Base-by-base conservation (phyloP, 1,140 invertebrate species). In the Drosophila pandora region DNA sequence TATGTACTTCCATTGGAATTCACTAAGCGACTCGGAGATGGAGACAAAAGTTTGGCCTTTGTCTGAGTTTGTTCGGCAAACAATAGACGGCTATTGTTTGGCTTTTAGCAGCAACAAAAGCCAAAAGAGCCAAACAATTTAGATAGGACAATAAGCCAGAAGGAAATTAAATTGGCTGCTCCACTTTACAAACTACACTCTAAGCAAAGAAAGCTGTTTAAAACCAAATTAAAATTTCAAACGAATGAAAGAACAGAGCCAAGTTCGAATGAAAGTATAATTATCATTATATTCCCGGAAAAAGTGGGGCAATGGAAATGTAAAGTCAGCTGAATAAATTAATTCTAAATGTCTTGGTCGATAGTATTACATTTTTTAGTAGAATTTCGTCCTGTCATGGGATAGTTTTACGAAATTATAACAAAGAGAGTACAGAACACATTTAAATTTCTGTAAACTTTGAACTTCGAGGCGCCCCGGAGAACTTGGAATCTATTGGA, bases 81-180 rank as follows among this genome's bases (percentile, higher is more conserved):
- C 82, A 88, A 88, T 85, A 67, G 85, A 58, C 61, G 54, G 39
- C 65, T 58, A 87, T 82, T 87, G 82, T 88, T 82, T 85, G 83
- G 57, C 82, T 82, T 87, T 87, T 85, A 87, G 82, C 82, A 87
- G 80, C 64, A 85, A 82, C 82, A 81, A 85, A 74, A 50, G 78
- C 64, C 53, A 32, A 64, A 67, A 69, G 52, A 81, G 63, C 69
- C 64, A 82, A 82, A 85, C 83, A 88, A 78, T 85, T 82, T 82
- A 78, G 78, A 68, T 67, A 67, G 67, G 65, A 81, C 73, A 81
- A 87, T 81, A 87, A 81, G 61, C 60, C 64, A 77, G 70, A 48
- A 68, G 76, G 74, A 71, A 87, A 63, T 78, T 56, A 87, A 87
- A 50, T 87, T 59, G 43, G 56, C 34, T 57, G 61, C 48, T 71